Evolutionary conservation across 1,140 invertebrate species (phyloP).

Genomic region (Harlomillsia oculata): DNA sequence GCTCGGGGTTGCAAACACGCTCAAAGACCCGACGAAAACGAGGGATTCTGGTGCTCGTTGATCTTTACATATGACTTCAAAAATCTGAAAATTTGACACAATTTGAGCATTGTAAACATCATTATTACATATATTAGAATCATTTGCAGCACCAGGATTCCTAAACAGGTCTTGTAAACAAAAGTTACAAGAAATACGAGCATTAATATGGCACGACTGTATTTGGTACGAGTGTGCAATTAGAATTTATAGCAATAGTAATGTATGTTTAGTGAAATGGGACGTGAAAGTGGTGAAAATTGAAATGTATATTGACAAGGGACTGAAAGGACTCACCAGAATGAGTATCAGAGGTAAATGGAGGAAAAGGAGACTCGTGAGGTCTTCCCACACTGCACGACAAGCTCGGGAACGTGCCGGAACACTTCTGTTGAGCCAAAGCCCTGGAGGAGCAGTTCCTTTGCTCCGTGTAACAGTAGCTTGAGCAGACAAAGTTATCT

Average conservation of each 20-base stretch:
- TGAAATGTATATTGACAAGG: too few relatives aligned
- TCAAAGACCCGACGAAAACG: constrained; percentile 23
- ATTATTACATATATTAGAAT: too few relatives aligned
- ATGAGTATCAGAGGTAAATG: constrained; percentile 35
- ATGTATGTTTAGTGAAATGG: too few relatives aligned
- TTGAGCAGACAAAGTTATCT: constrained; percentile 70
- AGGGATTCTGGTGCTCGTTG: constrained; percentile 22
- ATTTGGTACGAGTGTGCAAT: too few relatives aligned
- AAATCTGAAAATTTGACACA: constrained; percentile 19
- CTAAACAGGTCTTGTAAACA: too few relatives aligned
- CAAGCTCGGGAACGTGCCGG: constrained; percentile 33
- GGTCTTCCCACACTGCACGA: constrained; percentile 31
- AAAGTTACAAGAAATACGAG: too few relatives aligned
- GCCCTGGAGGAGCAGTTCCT: constrained; percentile 29
- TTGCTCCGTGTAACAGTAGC: constrained; percentile 38
- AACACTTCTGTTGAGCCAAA: constrained; percentile 32
- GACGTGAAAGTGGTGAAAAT: background rate
- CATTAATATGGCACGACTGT: too few relatives aligned
- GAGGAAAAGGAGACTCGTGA: constrained; percentile 27
- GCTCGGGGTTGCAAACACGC: constrained; percentile 28
- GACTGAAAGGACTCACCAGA: constrained; percentile 22
- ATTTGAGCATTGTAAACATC: too few relatives aligned
- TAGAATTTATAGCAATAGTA: too few relatives aligned
- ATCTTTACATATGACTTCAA: constrained; percentile 17
- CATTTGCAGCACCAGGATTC: too few relatives aligned